Evolutionary conservation across 1,140 invertebrate genomes (phyloP).

Genomic region (Eufriesea mexicana): DNA sequence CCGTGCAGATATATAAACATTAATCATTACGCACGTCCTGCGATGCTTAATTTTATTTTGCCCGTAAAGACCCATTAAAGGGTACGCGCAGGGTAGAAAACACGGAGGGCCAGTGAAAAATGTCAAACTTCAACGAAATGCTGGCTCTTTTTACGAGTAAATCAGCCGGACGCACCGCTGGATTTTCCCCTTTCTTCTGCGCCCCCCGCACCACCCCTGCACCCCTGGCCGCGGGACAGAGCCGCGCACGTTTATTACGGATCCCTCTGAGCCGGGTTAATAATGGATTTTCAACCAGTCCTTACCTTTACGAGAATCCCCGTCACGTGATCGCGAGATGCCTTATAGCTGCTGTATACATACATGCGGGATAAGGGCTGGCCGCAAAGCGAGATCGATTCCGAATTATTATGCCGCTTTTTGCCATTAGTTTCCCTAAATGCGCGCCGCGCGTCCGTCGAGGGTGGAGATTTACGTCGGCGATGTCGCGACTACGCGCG

Average conservation of each 20-base stretch:
- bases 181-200: not conserved
- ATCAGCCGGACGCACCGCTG: too few relatives aligned
- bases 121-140: not conserved
- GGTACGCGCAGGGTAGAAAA: too few relatives aligned
- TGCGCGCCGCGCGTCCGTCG: constrained; percentile 48
- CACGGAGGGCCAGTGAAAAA: too few relatives aligned
- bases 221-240: constrained; percentile 29
- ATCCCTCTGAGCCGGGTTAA: constrained; percentile 70
- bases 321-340: constrained; percentile 69
- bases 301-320: constrained; percentile 77
- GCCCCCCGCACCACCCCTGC: too few relatives aligned
- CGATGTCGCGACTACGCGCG: not conserved
- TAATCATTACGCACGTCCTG: too few relatives aligned
- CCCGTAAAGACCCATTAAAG: too few relatives aligned
- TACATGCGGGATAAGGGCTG: constrained; percentile 75
- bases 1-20: too few relatives aligned
- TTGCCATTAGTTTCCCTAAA: constrained; percentile 79
- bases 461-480: constrained; percentile 44
- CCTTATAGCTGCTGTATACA: constrained; percentile 74
- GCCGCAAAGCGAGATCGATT: constrained; percentile 55
- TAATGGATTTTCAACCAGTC: constrained; percentile 80
- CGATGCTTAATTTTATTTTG: too few relatives aligned
- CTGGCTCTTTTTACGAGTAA: not conserved
- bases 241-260: constrained; percentile 72
- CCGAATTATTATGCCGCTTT: constrained; percentile 73